Conservation (phyloP, 1,140 invertebrate species). For the Caenorhabditis inopinata region DNA sequence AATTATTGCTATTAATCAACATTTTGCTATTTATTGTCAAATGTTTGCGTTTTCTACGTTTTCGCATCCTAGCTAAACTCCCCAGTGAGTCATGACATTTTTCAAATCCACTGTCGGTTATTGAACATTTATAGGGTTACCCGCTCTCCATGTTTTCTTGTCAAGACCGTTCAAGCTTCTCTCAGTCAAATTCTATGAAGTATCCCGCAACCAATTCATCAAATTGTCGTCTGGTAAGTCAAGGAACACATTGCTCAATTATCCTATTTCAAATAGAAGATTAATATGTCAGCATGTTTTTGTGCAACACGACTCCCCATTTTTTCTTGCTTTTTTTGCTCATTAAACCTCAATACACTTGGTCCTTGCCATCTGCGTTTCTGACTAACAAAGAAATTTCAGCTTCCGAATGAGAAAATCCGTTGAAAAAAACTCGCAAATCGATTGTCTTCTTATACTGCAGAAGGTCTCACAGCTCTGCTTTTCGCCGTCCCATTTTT, state of each 20-base stretch:
- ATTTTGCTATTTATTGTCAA: too few species aligned
- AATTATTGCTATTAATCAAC: too few species aligned
- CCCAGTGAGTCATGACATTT: neutral
- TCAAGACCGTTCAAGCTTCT: neutral
- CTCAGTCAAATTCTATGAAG: neutral
- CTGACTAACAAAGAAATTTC: neutral
- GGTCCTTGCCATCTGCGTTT: neutral
- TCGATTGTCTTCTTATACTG: neutral
- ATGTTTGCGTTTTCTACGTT: too few species aligned
- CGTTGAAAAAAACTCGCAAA: conserved; percentile 19
- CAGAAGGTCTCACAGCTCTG: conserved; percentile 5
- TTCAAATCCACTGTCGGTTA: neutral
- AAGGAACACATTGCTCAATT: neutral
- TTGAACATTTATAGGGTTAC: conserved; percentile 22
- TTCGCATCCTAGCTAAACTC: neutral
- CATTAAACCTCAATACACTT: neutral
- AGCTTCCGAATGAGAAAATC: conserved; percentile 15
- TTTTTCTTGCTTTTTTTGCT: neutral
- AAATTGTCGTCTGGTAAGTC: neutral
- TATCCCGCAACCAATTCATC: neutral
- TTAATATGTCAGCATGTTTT: too few species aligned
- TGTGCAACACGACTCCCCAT: neutral
- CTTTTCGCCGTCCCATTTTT: neutral
- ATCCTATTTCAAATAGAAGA: too few species aligned
- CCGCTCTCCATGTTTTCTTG: neutral